Conservation (phyloP, 2,888 invertebrate genomes). For the Troides oblongomaculatus region DNA sequence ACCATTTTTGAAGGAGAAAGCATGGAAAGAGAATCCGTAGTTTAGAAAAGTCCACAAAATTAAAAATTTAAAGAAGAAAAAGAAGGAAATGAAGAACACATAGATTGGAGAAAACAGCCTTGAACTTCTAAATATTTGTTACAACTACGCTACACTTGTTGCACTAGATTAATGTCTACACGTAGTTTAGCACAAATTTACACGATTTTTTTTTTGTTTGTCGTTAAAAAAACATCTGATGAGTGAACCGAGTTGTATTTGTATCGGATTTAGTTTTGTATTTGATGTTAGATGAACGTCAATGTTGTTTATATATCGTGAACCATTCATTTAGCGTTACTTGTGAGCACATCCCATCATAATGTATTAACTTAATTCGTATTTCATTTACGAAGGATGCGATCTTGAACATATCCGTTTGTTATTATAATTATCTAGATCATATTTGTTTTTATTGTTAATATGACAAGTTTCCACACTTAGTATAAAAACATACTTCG, state of each 20-base stretch:
- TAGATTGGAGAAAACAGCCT: constrained; percentile 37
- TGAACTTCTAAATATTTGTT: constrained; percentile 24
- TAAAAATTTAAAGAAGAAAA: constrained; percentile 34
- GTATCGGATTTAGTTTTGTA: constrained; percentile 11
- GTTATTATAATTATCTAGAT: neutral
- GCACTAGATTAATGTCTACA: constrained; percentile 18
- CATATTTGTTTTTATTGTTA: neutral
- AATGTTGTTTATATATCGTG: constrained; percentile 27
- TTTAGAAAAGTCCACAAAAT: constrained; percentile 57
- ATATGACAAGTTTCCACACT: neutral
- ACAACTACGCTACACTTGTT: constrained; percentile 16
- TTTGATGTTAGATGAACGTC: constrained; percentile 24
- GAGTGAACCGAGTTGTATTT: constrained; percentile 26
- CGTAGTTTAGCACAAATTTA: constrained; percentile 1
- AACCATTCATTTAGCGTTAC: constrained; percentile 25
- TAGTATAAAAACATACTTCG: neutral
- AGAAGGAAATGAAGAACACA: constrained; percentile 34
- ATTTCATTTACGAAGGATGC: constrained; percentile 1
- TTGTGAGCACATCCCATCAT: constrained; percentile 21
- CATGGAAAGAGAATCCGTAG: constrained; percentile 78
- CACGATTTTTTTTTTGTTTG: neutral
- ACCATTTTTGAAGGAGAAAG: constrained; percentile 79
- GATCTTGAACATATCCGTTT: constrained; percentile 5
- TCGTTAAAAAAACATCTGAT: too few species aligned
- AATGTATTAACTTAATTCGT: constrained; percentile 16